phyloP scores from a whole-genome alignment of 2,113 vertebrate species.

The Pardalotus punctatus region DNA sequence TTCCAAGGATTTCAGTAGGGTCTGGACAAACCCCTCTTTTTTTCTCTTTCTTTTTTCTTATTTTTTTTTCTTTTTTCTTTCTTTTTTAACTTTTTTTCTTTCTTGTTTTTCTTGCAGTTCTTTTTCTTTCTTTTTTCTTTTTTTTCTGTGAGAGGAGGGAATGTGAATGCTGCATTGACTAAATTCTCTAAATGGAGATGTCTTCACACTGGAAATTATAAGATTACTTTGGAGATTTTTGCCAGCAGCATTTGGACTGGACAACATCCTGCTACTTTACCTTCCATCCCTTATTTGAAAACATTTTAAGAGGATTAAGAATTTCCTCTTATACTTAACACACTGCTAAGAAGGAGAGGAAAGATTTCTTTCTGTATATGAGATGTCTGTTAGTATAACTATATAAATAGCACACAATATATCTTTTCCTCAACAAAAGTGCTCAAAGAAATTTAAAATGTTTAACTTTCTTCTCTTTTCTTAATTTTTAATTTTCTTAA shows the following conservation, averaged over 20 bases:
- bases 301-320: neutral
- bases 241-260: neutral
- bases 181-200: neutral
- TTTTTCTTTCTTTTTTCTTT: too few species aligned
- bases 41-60: neutral
- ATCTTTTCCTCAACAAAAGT: neutral
- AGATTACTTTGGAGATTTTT: neutral
- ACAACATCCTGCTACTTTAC: neutral
- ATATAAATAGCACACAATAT: rapidly evolving
- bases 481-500: neutral
- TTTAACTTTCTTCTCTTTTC: neutral
- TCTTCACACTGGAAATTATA: neutral
- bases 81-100: rapidly evolving
- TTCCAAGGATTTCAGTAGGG: neutral
- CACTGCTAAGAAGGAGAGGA: neutral
- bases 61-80: too few species aligned
- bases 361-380: neutral
- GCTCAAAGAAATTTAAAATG: neutral
- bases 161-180: rapidly evolving
- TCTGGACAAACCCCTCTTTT: rapidly evolving
- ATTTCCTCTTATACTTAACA: neutral
- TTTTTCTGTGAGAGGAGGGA: rapidly evolving
- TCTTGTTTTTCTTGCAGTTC: rapidly evolving
- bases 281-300: neutral
- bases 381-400: neutral